Percentiles rank a stretch among this genome's conserved stretches.
Evolutionary conservation across 2,888 invertebrate genomes (phyloP).

Genomic region (Plemyria rubiginata): DNA sequence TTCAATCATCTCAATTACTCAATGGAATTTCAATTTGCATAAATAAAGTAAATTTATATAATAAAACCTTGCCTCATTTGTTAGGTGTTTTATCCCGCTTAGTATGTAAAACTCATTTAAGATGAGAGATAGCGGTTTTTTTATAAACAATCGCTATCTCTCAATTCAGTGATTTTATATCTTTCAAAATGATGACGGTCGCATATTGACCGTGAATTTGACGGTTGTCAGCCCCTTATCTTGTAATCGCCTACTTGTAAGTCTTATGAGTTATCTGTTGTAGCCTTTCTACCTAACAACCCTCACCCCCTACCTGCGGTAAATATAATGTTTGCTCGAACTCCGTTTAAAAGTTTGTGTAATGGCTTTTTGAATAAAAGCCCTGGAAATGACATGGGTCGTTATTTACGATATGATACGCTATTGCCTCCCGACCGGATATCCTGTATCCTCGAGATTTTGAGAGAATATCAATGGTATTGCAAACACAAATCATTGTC

Average conservation of each 20-base stretch:
- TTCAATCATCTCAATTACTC: slow-evolving; percentile 13
- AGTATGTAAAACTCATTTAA: neutral
- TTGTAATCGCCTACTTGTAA: no score
- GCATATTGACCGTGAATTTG: no score
- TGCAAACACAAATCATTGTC: slow-evolving; percentile 33
- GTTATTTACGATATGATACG: slow-evolving; percentile 60
- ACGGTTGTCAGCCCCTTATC: no score
- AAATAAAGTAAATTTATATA: slow-evolving; percentile 4
- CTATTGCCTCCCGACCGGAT: slow-evolving; percentile 47
- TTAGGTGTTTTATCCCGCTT: neutral
- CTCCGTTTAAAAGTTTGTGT: slow-evolving; percentile 69
- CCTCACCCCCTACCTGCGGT: slow-evolving; percentile 30
- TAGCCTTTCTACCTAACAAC: neutral
- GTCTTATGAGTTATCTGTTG: no score
- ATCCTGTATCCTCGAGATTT: slow-evolving; percentile 38
- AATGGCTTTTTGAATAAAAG: slow-evolving; percentile 75
- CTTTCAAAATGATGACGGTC: no score
- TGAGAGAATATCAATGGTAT: slow-evolving; percentile 40
- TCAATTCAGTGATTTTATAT: no score
- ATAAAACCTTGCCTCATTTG: neutral
- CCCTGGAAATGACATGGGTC: slow-evolving; percentile 60
- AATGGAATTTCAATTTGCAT: slow-evolving; percentile 17
- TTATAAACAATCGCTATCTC: no score
- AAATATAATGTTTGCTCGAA: slow-evolving; percentile 65
- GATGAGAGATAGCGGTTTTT: no score